Base-by-base conservation (phyloP, 1,140 invertebrate species). In the Belonocnema kinseyi region DNA sequence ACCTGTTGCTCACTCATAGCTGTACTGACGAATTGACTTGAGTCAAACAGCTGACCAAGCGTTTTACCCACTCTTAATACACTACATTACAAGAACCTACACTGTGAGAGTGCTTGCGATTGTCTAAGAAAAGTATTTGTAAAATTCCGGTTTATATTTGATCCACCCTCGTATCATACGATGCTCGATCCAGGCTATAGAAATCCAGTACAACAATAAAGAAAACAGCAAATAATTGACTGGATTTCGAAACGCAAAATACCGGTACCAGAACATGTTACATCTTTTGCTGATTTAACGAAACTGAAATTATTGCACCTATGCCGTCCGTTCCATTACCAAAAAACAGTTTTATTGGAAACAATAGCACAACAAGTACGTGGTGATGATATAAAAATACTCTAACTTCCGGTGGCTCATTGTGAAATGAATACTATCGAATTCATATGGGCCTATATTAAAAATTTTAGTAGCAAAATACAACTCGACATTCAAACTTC, bases 391-490 rank as follows among this genome's bases (percentile, higher is more conserved):
- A 10, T 74, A 33, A 56, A 74, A 54, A 5, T 85, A 19, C 26
- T 83, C 13, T 53, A 82, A 51, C 61, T 87, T 16, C 88, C 89
- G 46, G 88, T 86, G 11, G 89, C 90, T 77, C 88, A 91, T 77
- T 83, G 80, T 54, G 84, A 90, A 71, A 76, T 88, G 1, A 91
- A 90, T 76, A 85, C 89, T 3, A 90, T 90, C n/a, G 90, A 77
- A 50, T 26, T 26, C 1, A 2, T 26, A 26, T 26, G 21, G 21
- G 3, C 3, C 1, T 26, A 26, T 2, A 26, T 86, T 11, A 79
- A 88, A 19, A 89, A 88, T 82, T 82, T 11, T 7, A n/a, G 66
- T 50, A 3, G 66, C 66, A 50, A 71, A 71, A 71, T n/a, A 50
- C 4, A 71, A 71, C n/a, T 46, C 13, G 11, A 14, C 21, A 40